Evolutionary conservation across 2,113 vertebrate species (phyloP).

Genomic region (Malurus elegans): DNA sequence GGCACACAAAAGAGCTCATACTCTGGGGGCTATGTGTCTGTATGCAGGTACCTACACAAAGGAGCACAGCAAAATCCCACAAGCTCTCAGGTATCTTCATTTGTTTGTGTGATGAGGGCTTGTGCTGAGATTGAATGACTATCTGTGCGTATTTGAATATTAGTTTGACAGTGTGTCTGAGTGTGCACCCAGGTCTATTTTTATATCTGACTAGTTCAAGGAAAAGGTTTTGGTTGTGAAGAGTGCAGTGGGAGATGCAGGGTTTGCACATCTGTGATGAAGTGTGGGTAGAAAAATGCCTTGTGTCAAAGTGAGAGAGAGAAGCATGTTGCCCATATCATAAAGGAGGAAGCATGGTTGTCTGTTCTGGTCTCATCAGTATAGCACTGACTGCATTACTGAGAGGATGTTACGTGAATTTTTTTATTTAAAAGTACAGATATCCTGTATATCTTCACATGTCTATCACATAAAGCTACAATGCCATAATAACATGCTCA

Average conservation of each 20-base stretch:
- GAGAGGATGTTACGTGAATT: background rate
- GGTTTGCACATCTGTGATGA: background rate
- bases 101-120: background rate
- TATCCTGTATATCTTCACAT: rapidly evolving
- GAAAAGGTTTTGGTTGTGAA: background rate
- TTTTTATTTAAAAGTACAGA: background rate
- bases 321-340: background rate
- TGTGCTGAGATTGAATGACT: background rate
- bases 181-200: background rate
- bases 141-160: background rate
- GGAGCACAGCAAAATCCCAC: background rate
- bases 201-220: background rate
- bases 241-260: background rate
- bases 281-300: background rate
- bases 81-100: background rate
- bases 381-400: background rate
- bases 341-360: background rate
- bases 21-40: background rate
- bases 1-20: background rate
- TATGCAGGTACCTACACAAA: background rate
- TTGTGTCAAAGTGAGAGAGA: background rate
- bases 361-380: background rate
- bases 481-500: background rate
- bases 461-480: background rate
- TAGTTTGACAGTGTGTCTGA: background rate